Evolutionary conservation across 53 echinoderm and acorn worm species (phyloP).

Genomic region (Antedon mediterranea): DNA sequence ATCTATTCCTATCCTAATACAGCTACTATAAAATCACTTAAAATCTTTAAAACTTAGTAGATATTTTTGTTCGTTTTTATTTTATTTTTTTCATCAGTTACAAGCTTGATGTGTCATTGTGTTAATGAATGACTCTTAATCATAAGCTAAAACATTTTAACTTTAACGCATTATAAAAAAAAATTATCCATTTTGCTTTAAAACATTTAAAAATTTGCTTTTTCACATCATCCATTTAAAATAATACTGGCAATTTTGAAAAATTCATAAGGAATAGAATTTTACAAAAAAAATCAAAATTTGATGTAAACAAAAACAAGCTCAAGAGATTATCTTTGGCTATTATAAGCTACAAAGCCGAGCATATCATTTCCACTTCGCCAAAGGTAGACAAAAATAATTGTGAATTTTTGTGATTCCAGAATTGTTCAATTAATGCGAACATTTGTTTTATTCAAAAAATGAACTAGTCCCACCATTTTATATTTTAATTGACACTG

Average conservation of each 20-base stretch:
- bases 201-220: not conserved
- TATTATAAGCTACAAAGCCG: not conserved
- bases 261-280: no score
- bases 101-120: not conserved
- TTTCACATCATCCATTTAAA: no score
- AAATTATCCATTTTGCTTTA: not conserved
- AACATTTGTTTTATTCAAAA: not conserved
- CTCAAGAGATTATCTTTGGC: not conserved
- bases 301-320: not conserved
- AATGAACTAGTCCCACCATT: not conserved
- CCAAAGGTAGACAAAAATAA: not conserved
- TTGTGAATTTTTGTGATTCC: not conserved
- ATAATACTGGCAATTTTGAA: no score
- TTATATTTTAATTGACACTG: not conserved
- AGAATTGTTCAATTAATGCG: not conserved
- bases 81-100: not conserved
- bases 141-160: not conserved
- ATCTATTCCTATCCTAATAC: not conserved
- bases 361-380: not conserved
- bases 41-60: not conserved
- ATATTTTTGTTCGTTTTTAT: not conserved
- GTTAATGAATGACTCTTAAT: not conserved
- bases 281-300: no score
- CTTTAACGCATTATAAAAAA: not conserved
- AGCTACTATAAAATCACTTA: not conserved